A percentile compares a stretch with the other conserved stretches of the same genome.
These are phyloP conservation scores for Proteles cristata DNA, from an alignment of 2,113 vertebrate species.

Conservation along the genomic window DNA sequence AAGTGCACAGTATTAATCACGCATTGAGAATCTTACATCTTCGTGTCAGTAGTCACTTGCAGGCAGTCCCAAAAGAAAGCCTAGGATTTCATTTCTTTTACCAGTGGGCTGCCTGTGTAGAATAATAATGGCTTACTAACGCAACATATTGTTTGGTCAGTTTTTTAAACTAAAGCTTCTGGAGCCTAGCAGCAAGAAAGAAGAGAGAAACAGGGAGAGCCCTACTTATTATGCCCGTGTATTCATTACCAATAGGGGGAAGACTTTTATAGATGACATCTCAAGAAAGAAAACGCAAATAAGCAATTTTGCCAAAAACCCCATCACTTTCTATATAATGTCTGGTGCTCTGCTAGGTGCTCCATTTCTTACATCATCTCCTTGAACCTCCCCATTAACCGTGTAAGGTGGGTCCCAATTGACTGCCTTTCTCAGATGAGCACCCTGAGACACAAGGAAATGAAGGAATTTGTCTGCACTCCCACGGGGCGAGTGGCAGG, in stretches of 20 bases:
- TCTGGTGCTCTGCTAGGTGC: neutral
- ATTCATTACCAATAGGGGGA: neutral
- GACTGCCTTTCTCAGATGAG: neutral
- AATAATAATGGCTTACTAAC: neutral
- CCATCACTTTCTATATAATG: neutral
- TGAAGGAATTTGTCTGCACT: neutral
- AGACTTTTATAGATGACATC: neutral
- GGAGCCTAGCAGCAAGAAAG: neutral
- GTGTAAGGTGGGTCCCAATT: neutral
- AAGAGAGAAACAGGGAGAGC: neutral
- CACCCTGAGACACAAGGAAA: neutral
- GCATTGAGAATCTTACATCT: neutral
- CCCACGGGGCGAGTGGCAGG: neutral
- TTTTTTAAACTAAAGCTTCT: conserved; percentile 25
- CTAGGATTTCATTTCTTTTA: neutral
- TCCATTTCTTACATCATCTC: neutral
- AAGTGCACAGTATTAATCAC: neutral
- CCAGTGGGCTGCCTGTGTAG: neutral
- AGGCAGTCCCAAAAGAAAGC: neutral
- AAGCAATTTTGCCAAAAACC: neutral
- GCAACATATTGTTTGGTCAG: neutral
- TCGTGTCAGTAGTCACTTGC: neutral
- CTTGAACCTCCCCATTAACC: neutral
- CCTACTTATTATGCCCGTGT: neutral
- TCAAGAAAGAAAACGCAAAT: neutral